Evolutionary conservation across 1,140 invertebrate species (phyloP), one percentile per base, ranked within the genome.

Genomic region (Venturia canescens): DNA sequence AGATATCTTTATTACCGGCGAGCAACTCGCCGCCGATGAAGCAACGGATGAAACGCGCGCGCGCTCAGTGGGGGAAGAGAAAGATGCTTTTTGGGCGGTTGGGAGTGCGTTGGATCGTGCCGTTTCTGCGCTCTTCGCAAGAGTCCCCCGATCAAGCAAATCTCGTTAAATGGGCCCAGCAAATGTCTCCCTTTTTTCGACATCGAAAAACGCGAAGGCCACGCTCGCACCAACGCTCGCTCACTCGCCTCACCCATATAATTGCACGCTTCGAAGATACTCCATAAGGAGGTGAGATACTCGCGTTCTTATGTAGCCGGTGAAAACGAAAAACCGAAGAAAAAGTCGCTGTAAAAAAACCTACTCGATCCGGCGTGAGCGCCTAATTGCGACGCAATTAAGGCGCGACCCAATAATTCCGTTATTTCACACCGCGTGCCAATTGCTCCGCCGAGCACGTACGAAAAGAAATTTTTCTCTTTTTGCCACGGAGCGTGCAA

Each of bases 1-100:
- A 48, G 26, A 74, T 74, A 66, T 29, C 71, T 74, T 74, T 29
- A 57, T 74, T 74, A 57, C 71, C 48, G 7, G 21, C 1, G 38
- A 16, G 18, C n/a, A n/a, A n/a, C 34, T 26, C 26, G 38, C 44
- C 23, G 71, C 1, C 71, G n/a, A 57, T 74, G 71, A 57, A 26
- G 71, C 71, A 74, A 74, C 23, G n/a, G 21, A 72, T 72, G 27
- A 72, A 72, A 74, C 71, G 71, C 2, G 3, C 11, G 1, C 15
- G 15, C 7, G 21, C 21, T n/a, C 53, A n/a, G 3, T 13, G 23
- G 60, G 21, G 27, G 4, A 66, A 29, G 23, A 66, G 23, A 66
- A 27, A 27, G 26, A 66, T 57, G 2, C 4, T 57, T 1, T 57
- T 57, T n/a, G 53, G 53, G 16, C 18, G 21, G 5, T n/a, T 5